Conservation (phyloP, 35 echinoderm and acorn worm genomes). For the Apostichopus californicus region DNA sequence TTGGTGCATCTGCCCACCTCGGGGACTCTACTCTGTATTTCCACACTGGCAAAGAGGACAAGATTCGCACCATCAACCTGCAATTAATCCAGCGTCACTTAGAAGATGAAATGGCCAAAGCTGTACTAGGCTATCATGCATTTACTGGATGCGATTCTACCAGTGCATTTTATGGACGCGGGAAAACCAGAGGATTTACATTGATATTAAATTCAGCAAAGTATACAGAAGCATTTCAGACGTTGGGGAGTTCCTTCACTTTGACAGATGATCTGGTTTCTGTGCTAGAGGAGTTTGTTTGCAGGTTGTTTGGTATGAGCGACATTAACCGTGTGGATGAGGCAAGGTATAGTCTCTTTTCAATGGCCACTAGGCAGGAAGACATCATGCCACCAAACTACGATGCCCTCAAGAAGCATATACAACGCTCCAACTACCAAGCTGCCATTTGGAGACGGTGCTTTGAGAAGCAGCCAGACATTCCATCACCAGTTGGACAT, state of each 20-base stretch:
- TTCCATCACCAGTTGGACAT: conserved; percentile 48
- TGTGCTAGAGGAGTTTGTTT: conserved; percentile 56
- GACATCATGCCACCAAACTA: conserved; percentile 68
- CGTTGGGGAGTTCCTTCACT: conserved; percentile 30
- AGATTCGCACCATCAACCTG: too few relatives aligned
- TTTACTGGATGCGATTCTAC: background rate
- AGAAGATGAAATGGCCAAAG: too few relatives aligned
- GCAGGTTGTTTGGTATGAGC: conserved; percentile 36
- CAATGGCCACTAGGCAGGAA: conserved; percentile 16
- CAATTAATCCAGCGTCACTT: too few relatives aligned
- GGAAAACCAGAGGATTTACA: conserved; percentile 61
- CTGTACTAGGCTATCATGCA: too few relatives aligned
- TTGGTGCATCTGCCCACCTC: too few relatives aligned
- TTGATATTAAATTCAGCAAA: background rate
- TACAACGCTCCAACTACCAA: conserved; percentile 32
- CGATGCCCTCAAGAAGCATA: conserved; percentile 65
- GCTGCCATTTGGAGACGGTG: background rate
- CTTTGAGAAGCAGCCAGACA: background rate
- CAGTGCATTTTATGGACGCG: conserved; percentile 62
- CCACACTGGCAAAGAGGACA: too few relatives aligned
- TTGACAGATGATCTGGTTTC: conserved; percentile 28
- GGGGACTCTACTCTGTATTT: background rate
- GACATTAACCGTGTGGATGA: conserved; percentile 21
- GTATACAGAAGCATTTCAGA: background rate
- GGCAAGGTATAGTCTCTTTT: conserved; percentile 6